phyloP scores from a whole-genome alignment of 2,888 invertebrate species.

The Germaria angustata region DNA sequence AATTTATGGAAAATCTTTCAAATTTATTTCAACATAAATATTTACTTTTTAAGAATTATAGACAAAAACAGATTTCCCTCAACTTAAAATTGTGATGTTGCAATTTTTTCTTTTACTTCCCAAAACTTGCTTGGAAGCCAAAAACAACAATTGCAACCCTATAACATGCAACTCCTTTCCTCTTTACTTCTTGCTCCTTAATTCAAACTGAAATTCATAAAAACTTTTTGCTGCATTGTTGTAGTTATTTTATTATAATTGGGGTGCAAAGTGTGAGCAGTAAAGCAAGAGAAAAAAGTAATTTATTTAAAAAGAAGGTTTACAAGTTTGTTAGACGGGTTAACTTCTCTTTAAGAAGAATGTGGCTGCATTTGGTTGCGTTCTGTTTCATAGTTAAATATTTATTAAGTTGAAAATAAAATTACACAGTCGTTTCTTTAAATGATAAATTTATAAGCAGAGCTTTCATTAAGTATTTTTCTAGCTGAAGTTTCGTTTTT shows the following conservation, averaged over 20 bases:
- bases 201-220: neutral
- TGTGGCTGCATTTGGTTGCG: too few relatives aligned
- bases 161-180: too few relatives aligned
- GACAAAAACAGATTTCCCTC: conserved; percentile 20
- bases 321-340: neutral
- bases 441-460: neutral
- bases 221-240: conserved; percentile 15
- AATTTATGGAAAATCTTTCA: conserved; percentile 34
- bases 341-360: conserved; percentile 12
- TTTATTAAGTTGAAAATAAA: conserved; percentile 2
- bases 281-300: conserved; percentile 7
- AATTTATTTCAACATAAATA: conserved; percentile 38
- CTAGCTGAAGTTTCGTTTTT: too few relatives aligned
- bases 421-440: conserved; percentile 1
- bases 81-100: conserved; percentile 33
- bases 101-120: conserved; percentile 21
- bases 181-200: neutral
- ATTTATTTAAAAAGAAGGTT: neutral
- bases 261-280: conserved; percentile 40
- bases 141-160: neutral
- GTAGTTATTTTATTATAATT: conserved; percentile 19
- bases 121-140: conserved; percentile 35
- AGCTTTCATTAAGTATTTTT: neutral
- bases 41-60: conserved; percentile 40
- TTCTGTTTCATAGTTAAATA: neutral